Base-by-base conservation (phyloP, 2,888 invertebrate genomes). In the Apoderus coryli region DNA sequence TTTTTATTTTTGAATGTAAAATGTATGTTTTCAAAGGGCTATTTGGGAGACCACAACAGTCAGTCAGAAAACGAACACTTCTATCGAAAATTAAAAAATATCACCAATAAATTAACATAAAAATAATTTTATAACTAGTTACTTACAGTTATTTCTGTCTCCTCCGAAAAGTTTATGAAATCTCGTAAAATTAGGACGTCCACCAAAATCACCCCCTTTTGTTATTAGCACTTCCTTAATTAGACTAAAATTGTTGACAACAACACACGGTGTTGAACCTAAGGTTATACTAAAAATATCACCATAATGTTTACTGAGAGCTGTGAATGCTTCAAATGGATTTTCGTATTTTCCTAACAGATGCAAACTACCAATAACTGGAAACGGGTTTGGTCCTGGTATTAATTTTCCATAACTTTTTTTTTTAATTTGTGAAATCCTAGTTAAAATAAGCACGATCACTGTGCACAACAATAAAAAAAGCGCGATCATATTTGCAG, bases 101-200 rank as follows among this genome's bases (percentile, higher is more conserved):
- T n/a, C n/a, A n/a, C n/a, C n/a, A n/a, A n/a, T n/a, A n/a, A n/a
- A n/a, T n/a, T n/a, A n/a, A n/a, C n/a, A n/a, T n/a, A n/a, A n/a
- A n/a, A n/a, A n/a, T n/a, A n/a, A n/a, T n/a, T n/a, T n/a, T n/a
- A n/a, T n/a, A n/a, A n/a, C n/a, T 10, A 19, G 7, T 16, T 38
- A 76, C 86, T 84, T 59, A 86, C 85, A 85, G 53, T 85, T 84
- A 57, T 82, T 81, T 32, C 84, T 64, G 57, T 85, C 77, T 16
- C 82, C 84, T 14, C 80, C 82, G 54, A 88, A 86, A 5, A 86
- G 71, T 41, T 73, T 69, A 49, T 84, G 76, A 53, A 81, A 86
- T 10, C 88, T 62, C 41, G 76, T 53, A 54, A 85, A 85, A 52
- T 85, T 73, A 0, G 86, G 85, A 6, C 88, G 64, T 7, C 84